Percentiles rank a stretch among this genome's conserved stretches.
Conservation (phyloP, 1,140 invertebrate genomes). For the Drosophila watanabei region DNA sequence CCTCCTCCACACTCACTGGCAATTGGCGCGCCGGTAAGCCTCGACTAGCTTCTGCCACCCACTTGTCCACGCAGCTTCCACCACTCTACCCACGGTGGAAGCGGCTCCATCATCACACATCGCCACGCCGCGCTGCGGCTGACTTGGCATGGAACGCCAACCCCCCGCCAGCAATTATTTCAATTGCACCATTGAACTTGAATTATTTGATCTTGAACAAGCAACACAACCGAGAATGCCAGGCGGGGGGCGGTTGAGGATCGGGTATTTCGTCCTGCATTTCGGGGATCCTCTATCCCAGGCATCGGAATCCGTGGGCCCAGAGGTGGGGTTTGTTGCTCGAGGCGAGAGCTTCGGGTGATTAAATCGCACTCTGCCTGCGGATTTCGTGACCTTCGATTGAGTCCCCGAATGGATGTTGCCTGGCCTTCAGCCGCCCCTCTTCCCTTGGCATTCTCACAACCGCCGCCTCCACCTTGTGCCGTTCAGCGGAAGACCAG, state of each 20-base stretch:
- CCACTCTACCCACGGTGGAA: not conserved
- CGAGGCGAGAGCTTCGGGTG: slow-evolving; percentile 26
- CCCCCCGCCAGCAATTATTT: not conserved
- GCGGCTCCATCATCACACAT: slow-evolving; percentile 11
- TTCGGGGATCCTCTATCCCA: slow-evolving; percentile 4
- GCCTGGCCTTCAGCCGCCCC: slow-evolving; percentile 19
- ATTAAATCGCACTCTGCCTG: not conserved
- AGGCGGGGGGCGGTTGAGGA: slow-evolving; percentile 5
- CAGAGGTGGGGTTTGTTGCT: not conserved
- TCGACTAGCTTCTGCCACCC: slow-evolving; percentile 40
- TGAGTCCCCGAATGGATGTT: slow-evolving; percentile 36
- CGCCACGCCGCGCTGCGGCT: slow-evolving; percentile 65
- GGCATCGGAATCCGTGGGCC: not conserved
- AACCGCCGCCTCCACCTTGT: slow-evolving; percentile 40
- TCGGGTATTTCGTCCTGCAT: slow-evolving; percentile 54
- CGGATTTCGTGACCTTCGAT: not conserved
- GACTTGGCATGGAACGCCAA: slow-evolving; percentile 65
- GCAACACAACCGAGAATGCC: slow-evolving; percentile 15
- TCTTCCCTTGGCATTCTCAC: slow-evolving; percentile 28
- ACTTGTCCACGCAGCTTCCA: slow-evolving; percentile 23
- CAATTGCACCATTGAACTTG: slow-evolving; percentile 10
- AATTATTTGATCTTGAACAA: slow-evolving; percentile 15
- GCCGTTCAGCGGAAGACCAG: slow-evolving; percentile 29
- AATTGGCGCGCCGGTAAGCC: slow-evolving; percentile 58
- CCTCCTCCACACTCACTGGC: slow-evolving; percentile 35